Evolutionary conservation across 2,797 vertebrate genomes (phyloP).

Genomic region (Chloroceryle amazona): DNA sequence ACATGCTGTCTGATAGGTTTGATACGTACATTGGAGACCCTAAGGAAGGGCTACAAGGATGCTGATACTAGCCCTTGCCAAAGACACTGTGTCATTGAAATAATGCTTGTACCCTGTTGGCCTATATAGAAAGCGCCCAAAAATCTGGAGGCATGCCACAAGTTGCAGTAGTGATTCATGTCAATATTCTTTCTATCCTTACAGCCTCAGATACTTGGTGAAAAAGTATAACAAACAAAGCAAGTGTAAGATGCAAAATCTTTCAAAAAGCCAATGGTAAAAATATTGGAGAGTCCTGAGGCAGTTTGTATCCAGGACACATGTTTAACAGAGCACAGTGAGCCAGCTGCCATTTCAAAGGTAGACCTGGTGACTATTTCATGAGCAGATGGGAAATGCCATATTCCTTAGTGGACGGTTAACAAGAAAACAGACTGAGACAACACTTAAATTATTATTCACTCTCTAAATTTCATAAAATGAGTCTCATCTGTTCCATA

Average conservation of each 20-base stretch:
- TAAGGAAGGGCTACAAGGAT: not conserved
- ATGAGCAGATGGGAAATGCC: slow-evolving; percentile 21
- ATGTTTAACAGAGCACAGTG: not conserved
- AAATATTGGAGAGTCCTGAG: not conserved
- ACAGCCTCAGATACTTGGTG: not conserved
- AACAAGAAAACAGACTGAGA: slow-evolving; percentile 35
- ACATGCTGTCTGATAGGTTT: not conserved
- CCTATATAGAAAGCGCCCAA: not conserved
- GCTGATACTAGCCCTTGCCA: not conserved
- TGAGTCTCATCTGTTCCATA: not conserved
- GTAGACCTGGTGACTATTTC: slow-evolving; percentile 34
- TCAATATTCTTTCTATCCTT: not conserved
- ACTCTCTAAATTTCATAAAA: not conserved
- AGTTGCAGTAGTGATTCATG: not conserved
- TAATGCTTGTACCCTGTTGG: not conserved
- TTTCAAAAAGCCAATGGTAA: not conserved
- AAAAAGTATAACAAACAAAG: not conserved
- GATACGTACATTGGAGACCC: not conserved
- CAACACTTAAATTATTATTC: slow-evolving; percentile 7
- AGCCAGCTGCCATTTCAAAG: not conserved
- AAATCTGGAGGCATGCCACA: not conserved
- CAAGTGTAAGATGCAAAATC: not conserved
- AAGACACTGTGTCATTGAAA: not conserved
- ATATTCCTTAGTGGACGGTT: not conserved
- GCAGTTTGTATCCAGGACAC: not conserved